phyloP scores from a whole-genome alignment of 2,797 vertebrate species.

The Apodemus agrarius region DNA sequence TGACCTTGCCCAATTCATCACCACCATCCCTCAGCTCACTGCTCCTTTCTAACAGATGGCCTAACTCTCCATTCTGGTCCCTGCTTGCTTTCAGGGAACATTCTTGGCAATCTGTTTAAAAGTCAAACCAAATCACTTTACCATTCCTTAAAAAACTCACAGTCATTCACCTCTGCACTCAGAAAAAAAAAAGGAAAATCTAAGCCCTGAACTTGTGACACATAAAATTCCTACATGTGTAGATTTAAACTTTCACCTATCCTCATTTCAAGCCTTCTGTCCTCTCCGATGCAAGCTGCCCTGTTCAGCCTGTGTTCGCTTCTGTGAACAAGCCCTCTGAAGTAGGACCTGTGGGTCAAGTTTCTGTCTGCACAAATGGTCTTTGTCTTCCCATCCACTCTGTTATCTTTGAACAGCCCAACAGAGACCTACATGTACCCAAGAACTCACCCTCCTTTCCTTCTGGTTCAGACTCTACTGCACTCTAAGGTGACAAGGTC shows the following conservation, averaged over 20 bases:
- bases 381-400: neutral
- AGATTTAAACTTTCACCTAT: neutral
- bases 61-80: neutral
- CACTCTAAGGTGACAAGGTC: neutral
- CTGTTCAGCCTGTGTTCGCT: neutral
- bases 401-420: neutral
- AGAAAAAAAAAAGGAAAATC: slow-evolving; percentile 30
- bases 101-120: neutral
- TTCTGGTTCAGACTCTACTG: neutral
- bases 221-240: neutral
- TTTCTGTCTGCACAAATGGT: neutral
- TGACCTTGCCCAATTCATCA: neutral
- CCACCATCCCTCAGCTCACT: neutral
- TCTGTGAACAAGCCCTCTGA: neutral
- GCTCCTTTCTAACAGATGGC: neutral
- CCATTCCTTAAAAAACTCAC: neutral
- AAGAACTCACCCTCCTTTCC: neutral
- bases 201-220: neutral
- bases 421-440: neutral
- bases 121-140: slow-evolving; percentile 33
- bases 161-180: neutral
- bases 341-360: neutral
- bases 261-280: neutral
- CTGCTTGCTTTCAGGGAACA: neutral
- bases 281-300: neutral